phyloP scores from a whole-genome alignment of 1,140 invertebrate genomes.

The Globodera ellingtonae region DNA sequence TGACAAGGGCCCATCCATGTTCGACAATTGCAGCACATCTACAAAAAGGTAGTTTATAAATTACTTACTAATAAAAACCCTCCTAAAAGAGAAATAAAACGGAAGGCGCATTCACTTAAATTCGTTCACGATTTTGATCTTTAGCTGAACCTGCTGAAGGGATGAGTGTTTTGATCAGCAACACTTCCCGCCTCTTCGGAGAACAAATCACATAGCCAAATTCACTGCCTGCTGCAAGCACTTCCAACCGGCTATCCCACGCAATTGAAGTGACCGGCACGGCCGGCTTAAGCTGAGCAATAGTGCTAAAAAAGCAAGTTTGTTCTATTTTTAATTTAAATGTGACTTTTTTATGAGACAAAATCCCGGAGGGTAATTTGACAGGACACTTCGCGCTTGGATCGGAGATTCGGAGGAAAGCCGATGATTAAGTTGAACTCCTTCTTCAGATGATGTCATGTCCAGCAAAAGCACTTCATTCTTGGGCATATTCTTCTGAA shows the following conservation, averaged over 20 bases:
- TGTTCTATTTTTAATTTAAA: not conserved
- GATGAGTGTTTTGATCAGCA: conserved; percentile 35
- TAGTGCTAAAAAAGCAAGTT: conserved; percentile 1
- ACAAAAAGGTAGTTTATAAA: not conserved
- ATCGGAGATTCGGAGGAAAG: conserved; percentile 18
- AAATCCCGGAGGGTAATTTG: conserved; percentile 25
- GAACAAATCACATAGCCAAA: conserved; percentile 44
- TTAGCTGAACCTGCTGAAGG: conserved; percentile 15
- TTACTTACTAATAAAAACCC: too few relatives aligned
- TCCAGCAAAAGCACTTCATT: conserved; percentile 26
- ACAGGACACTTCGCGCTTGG: conserved; percentile 7
- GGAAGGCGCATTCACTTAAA: too few relatives aligned
- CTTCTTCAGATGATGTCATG: conserved; percentile 8
- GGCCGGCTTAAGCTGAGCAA: conserved; percentile 41
- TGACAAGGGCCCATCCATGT: conserved; percentile 40
- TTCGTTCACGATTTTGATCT: too few relatives aligned
- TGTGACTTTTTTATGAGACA: conserved; percentile 22
- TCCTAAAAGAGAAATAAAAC: too few relatives aligned
- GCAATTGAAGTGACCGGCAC: conserved; percentile 38
- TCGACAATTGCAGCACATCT: conserved; percentile 44
- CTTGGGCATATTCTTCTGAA: conserved; percentile 4
- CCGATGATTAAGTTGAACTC: not conserved
- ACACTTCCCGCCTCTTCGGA: conserved; percentile 14
- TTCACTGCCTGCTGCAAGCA: conserved; percentile 44
- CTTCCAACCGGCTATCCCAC: conserved; percentile 17